These are phyloP conservation scores for Myioborus miniatus DNA, from an alignment of 2,797 vertebrate genomes.

Conservation along the genomic window DNA sequence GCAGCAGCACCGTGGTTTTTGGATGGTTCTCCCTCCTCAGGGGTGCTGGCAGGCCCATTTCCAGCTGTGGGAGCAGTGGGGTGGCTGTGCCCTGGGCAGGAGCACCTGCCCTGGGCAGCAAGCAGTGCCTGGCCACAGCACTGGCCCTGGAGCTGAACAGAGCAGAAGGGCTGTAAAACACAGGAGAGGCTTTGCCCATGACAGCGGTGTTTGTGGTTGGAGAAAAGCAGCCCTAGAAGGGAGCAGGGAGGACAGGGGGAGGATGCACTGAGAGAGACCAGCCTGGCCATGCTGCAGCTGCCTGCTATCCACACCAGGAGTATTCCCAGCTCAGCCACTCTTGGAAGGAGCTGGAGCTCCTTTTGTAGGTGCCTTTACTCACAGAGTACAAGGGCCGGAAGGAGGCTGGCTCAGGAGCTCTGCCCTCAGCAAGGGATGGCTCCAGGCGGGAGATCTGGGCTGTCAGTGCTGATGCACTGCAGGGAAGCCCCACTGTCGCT, in stretches of 20 bases:
- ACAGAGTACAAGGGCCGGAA: background rate
- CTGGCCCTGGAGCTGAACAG: background rate
- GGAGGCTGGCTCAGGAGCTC: background rate
- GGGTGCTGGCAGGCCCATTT: background rate
- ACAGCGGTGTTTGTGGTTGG: background rate
- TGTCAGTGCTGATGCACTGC: background rate
- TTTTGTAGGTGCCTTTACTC: background rate
- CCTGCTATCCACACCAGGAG: fast-evolving
- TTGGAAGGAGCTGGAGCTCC: background rate
- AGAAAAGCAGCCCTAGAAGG: background rate
- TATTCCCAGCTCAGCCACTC: background rate
- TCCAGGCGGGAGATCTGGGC: background rate
- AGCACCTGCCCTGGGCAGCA: fast-evolving
- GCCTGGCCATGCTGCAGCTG: background rate
- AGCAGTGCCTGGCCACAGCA: fast-evolving
- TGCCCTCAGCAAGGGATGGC: background rate
- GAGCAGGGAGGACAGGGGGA: background rate
- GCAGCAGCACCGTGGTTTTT: fast-evolving
- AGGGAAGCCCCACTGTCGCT: fast-evolving
- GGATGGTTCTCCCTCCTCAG: background rate
- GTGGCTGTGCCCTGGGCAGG: fast-evolving
- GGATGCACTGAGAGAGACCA: fast-evolving
- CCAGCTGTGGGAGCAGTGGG: background rate
- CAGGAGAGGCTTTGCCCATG: background rate
- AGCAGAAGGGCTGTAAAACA: background rate